Conservation (phyloP, 2,888 invertebrate species). For the Clostera curtula region DNA sequence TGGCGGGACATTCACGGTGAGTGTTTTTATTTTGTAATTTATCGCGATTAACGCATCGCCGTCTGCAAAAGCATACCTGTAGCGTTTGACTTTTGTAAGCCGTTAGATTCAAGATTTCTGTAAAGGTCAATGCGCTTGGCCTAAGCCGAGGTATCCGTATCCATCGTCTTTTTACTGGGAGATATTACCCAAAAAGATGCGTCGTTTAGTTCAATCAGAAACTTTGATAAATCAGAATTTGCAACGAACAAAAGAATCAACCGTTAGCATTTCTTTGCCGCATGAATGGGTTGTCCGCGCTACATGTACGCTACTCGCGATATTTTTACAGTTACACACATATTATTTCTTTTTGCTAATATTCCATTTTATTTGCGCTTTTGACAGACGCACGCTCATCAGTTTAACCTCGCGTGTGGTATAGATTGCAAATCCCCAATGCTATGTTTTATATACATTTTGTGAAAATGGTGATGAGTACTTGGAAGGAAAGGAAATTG, state of each 20-base stretch:
- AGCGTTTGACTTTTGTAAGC: conserved; percentile 34
- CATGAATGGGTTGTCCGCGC: conserved; percentile 40
- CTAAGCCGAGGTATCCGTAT: too few relatives aligned
- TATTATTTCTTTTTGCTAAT: too few relatives aligned
- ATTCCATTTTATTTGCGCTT: too few relatives aligned
- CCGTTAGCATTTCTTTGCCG: conserved; percentile 39
- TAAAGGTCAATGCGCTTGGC: conserved; percentile 64
- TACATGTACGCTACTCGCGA: conserved; percentile 27
- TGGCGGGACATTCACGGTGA: conserved; percentile 17
- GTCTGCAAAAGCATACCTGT: conserved; percentile 23
- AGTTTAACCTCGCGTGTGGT: too few relatives aligned
- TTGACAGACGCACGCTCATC: too few relatives aligned
- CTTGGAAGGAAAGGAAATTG: too few relatives aligned
- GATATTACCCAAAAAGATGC: too few relatives aligned
- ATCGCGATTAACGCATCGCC: conserved; percentile 19
- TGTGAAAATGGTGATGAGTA: too few relatives aligned
- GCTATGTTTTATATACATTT: too few relatives aligned
- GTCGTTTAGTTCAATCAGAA: too few relatives aligned
- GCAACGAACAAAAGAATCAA: conserved; percentile 28
- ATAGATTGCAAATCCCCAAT: too few relatives aligned
- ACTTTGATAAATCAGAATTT: conserved; percentile 10
- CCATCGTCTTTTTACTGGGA: too few relatives aligned
- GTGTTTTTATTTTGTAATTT: conserved; percentile 13
- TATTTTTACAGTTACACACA: conserved; percentile 39
- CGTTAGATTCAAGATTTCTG: conserved; percentile 67